Conservation (phyloP, 2,113 vertebrate species). For the Tyrannus savana region DNA sequence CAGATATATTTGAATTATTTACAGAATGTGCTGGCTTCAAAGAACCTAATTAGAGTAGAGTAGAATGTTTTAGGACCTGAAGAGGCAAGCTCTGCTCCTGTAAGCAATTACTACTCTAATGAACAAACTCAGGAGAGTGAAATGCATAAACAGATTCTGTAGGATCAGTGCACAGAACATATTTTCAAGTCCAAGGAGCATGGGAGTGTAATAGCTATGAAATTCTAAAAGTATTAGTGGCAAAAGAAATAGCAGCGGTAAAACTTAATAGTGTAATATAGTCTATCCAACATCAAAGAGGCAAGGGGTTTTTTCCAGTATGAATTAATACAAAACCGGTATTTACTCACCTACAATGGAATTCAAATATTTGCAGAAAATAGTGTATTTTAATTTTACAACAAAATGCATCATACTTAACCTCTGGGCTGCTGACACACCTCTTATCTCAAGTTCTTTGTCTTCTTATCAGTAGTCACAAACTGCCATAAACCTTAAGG, state of each 20-base stretch:
- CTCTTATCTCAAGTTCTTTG: background rate
- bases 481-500: background rate
- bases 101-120: slow-evolving; percentile 39
- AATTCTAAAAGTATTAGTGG: background rate
- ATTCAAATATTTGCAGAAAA: background rate
- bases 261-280: background rate
- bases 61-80: background rate
- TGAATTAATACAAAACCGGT: background rate
- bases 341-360: background rate
- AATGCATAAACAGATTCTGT: background rate
- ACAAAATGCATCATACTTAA: background rate
- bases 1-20: slow-evolving; percentile 45
- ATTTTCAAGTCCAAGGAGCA: background rate
- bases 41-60: slow-evolving; percentile 31
- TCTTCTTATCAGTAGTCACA: slow-evolving; percentile 1
- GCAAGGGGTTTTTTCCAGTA: background rate
- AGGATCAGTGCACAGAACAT: background rate
- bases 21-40: slow-evolving; percentile 26
- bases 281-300: background rate
- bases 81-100: slow-evolving; percentile 13
- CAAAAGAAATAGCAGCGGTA: background rate
- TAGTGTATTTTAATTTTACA: background rate
- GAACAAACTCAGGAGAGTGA: slow-evolving; percentile 6
- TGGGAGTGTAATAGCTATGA: background rate
- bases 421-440: background rate